These are phyloP conservation scores for Acinonyx jubatus DNA, from an alignment of 2,113 vertebrate species.

Conservation along the genomic window DNA sequence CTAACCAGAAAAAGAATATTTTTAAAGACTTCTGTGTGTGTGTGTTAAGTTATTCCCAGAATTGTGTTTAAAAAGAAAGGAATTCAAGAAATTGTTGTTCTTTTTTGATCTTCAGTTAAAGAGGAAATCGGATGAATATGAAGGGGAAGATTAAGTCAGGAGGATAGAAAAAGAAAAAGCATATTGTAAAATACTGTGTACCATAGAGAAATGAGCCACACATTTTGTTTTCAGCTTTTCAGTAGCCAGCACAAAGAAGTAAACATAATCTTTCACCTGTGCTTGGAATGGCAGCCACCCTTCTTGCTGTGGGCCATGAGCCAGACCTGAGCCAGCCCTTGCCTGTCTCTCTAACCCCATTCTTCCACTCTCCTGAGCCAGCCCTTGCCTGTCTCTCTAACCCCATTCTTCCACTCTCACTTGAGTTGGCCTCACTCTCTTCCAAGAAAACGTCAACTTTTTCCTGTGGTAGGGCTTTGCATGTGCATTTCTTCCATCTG, in stretches of 20 bases:
- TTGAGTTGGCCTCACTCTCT: neutral
- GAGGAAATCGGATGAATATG: neutral
- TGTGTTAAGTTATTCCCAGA: neutral
- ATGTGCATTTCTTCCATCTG: slow-evolving; percentile 15
- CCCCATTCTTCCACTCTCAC: neutral
- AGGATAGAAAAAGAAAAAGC: neutral
- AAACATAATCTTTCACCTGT: neutral
- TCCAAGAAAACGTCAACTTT: neutral
- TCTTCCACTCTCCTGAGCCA: neutral
- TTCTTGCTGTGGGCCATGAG: neutral
- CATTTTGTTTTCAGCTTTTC: neutral
- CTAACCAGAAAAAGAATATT: neutral
- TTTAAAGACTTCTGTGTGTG: neutral
- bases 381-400: neutral
- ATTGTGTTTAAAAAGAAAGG: neutral
- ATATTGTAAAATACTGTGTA: neutral
- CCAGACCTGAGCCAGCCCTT: neutral
- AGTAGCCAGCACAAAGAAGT: neutral
- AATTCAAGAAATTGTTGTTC: neutral
- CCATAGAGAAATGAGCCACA: neutral
- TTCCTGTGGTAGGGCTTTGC: neutral
- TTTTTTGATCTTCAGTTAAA: neutral
- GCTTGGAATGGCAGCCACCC: neutral
- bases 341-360: neutral
- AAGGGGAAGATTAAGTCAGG: neutral